These are phyloP conservation scores for Pterocles orientalis DNA, from an alignment of 2,113 vertebrate genomes.

Conservation along the genomic window DNA sequence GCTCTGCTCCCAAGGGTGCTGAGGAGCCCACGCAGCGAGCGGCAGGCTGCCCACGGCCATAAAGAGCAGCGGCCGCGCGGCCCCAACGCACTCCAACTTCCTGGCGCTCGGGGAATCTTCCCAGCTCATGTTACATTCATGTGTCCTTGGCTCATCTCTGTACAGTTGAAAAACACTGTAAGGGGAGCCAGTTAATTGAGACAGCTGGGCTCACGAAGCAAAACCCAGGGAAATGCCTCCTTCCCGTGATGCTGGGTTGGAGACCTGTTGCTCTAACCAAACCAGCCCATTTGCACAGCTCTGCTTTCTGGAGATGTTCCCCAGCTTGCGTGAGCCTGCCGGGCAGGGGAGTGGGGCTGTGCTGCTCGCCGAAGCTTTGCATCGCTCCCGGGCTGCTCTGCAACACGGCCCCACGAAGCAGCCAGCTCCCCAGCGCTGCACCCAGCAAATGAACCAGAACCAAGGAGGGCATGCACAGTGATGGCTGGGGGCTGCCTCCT, in stretches of 20 bases:
- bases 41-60: neutral
- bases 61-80: conserved; percentile 10
- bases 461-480: neutral
- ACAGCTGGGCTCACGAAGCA: neutral
- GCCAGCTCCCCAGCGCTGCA: neutral
- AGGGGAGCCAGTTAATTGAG: conserved; percentile 52
- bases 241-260: neutral
- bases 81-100: conserved; percentile 12
- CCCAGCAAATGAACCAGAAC: neutral
- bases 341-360: neutral
- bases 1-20: neutral
- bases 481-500: neutral
- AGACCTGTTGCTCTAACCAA: neutral
- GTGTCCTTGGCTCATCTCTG: conserved; percentile 66
- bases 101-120: conserved; percentile 56
- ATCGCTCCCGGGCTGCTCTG: neutral
- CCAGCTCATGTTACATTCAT: conserved; percentile 2
- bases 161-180: conserved; percentile 65
- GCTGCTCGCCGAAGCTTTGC: neutral
- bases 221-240: neutral
- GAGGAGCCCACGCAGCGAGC: neutral
- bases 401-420: rapidly evolving
- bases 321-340: neutral
- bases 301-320: neutral
- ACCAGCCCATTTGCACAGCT: neutral